Percentiles rank a stretch among this genome's conserved stretches.
Conservation (phyloP, 2,113 vertebrate species). For the Mirza zaza region DNA sequence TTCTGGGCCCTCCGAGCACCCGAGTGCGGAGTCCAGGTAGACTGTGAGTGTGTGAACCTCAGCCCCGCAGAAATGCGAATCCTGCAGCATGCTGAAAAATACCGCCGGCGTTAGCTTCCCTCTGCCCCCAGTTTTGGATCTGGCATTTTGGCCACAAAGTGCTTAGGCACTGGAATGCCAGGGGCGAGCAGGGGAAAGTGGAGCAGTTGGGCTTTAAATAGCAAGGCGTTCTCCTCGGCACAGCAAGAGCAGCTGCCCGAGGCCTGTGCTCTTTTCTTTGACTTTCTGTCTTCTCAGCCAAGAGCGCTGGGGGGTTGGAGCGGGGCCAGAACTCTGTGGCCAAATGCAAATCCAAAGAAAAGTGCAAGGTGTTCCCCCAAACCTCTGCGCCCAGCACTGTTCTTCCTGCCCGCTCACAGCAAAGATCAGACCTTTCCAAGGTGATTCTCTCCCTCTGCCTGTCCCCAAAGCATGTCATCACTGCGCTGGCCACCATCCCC, state of each 20-base stretch:
- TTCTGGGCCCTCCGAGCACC: background rate
- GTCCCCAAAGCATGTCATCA: background rate
- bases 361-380: background rate
- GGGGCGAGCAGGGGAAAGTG: background rate
- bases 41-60: rapidly evolving
- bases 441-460: background rate
- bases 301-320: slow-evolving; percentile 63
- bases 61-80: background rate
- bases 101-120: background rate
- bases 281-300: slow-evolving; percentile 62
- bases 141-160: slow-evolving; percentile 18
- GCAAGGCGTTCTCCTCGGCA: background rate
- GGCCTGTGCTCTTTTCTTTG: slow-evolving; percentile 65
- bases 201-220: slow-evolving; percentile 66
- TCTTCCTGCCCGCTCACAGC: background rate
- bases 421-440: background rate
- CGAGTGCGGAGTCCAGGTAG: background rate
- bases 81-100: background rate
- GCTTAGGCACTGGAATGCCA: background rate
- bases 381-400: background rate
- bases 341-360: slow-evolving; percentile 50
- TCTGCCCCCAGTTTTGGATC: background rate
- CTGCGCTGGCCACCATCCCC: background rate
- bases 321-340: slow-evolving; percentile 48
- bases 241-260: slow-evolving; percentile 50